These are phyloP conservation scores for Brachyhypopomus occidentalis DNA, from an alignment of 2,113 vertebrate species.

Conservation along the genomic window DNA sequence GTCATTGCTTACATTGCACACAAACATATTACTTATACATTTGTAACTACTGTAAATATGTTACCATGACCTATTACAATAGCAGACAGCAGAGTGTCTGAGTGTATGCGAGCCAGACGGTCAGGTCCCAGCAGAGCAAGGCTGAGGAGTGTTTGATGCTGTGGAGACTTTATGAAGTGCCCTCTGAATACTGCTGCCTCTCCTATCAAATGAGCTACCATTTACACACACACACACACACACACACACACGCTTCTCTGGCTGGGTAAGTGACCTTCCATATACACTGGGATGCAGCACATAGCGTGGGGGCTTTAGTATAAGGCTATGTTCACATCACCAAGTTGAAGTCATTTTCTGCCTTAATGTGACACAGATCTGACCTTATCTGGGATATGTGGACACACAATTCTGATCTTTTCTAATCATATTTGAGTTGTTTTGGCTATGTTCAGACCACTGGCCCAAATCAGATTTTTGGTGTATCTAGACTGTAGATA, in stretches of 20 bases:
- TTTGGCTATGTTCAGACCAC: too few species aligned
- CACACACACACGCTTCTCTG: not conserved
- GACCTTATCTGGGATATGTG: too few species aligned
- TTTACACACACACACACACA: too few species aligned
- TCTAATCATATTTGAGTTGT: too few species aligned
- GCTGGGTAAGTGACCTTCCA: not conserved
- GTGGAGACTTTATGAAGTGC: not conserved
- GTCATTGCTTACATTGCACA: constrained; percentile 36
- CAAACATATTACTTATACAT: constrained; percentile 17
- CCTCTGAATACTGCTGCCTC: not conserved
- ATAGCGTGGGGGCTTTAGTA: not conserved
- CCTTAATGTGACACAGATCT: too few species aligned
- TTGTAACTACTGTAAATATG: constrained; percentile 27
- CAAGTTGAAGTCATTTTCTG: too few species aligned
- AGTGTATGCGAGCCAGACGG: not conserved
- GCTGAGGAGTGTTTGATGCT: not conserved
- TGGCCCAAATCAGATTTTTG: too few species aligned
- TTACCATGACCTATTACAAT: constrained; percentile 6
- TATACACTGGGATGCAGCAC: constrained; percentile 1
- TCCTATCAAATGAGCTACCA: not conserved
- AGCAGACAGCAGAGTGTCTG: constrained; percentile 1
- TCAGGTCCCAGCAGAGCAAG: not conserved
- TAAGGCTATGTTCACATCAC: not conserved
- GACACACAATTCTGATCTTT: too few species aligned
- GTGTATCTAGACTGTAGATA: too few species aligned